phyloP scores from a whole-genome alignment of 2,113 vertebrate genomes.

The Gallinago undulata region DNA sequence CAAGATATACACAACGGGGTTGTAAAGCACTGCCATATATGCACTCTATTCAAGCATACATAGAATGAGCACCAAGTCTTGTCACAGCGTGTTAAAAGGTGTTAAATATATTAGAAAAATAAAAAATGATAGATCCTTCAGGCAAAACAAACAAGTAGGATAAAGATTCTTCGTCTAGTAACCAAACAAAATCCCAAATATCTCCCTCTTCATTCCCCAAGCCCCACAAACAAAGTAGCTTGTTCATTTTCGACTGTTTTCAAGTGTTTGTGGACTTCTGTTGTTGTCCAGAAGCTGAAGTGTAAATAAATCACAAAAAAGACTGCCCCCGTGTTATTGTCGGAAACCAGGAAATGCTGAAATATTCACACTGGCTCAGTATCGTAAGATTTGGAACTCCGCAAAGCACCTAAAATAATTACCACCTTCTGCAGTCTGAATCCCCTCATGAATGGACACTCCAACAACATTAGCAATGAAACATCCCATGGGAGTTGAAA shows the following conservation, averaged over 20 bases:
- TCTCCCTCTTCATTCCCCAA: background rate
- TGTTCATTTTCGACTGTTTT: background rate
- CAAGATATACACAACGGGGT: background rate
- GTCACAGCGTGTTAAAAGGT: background rate
- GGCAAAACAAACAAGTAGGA: background rate
- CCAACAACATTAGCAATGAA: background rate
- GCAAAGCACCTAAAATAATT: background rate
- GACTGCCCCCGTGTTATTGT: background rate
- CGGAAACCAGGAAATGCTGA: background rate
- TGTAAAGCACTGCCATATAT: background rate
- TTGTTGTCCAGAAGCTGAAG: background rate
- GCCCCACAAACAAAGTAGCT: background rate
- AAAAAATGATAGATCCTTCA: background rate
- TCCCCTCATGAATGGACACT: background rate
- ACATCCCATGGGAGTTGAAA: background rate
- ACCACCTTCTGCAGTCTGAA: background rate
- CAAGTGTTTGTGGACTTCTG: background rate
- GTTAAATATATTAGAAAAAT: background rate
- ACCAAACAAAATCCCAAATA: background rate
- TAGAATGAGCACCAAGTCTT: background rate
- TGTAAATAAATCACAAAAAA: background rate
- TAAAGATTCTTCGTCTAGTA: background rate
- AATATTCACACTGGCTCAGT: background rate
- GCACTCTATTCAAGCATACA: background rate
- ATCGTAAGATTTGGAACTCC: background rate